Conservation (phyloP, 2,113 vertebrate genomes). For the Lontra canadensis region DNA sequence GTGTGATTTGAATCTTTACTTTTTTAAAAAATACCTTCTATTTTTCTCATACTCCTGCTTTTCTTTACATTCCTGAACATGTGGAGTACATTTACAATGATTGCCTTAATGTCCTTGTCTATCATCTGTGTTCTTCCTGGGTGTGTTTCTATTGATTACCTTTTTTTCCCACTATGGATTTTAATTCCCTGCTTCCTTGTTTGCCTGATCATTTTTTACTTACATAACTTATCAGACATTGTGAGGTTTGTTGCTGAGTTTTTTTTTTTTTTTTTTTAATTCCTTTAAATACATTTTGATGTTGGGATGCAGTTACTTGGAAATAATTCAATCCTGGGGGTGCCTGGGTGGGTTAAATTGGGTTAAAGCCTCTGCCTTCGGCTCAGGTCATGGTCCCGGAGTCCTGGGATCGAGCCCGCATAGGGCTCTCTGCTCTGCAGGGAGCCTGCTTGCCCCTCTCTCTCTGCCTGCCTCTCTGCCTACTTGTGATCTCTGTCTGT, state of each 20-base stretch:
- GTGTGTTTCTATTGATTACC: neutral
- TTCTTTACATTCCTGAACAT: neutral
- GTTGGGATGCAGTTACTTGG: neutral
- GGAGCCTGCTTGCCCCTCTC: too few species aligned
- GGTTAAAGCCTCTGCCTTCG: too few species aligned
- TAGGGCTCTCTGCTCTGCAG: too few species aligned
- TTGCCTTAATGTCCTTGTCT: neutral
- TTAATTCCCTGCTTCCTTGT: neutral
- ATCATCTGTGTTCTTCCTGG: neutral
- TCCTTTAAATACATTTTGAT: neutral
- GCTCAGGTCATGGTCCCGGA: too few species aligned
- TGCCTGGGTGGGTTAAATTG: too few species aligned
- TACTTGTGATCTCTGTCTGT: too few species aligned
- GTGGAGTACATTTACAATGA: neutral
- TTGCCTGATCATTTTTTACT: neutral
- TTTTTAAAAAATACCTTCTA: neutral
- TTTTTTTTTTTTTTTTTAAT: neutral
- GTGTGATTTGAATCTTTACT: neutral
- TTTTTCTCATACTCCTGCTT: neutral
- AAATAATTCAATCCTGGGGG: neutral
- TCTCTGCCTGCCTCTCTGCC: too few species aligned
- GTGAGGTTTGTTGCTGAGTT: neutral
- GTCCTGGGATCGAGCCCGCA: too few species aligned
- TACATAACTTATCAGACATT: neutral
- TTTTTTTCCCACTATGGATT: neutral